Percentiles rank a stretch among this genome's conserved stretches.
phyloP scores from a whole-genome alignment of 2,888 invertebrate species.

The Cheilosia grossa region DNA sequence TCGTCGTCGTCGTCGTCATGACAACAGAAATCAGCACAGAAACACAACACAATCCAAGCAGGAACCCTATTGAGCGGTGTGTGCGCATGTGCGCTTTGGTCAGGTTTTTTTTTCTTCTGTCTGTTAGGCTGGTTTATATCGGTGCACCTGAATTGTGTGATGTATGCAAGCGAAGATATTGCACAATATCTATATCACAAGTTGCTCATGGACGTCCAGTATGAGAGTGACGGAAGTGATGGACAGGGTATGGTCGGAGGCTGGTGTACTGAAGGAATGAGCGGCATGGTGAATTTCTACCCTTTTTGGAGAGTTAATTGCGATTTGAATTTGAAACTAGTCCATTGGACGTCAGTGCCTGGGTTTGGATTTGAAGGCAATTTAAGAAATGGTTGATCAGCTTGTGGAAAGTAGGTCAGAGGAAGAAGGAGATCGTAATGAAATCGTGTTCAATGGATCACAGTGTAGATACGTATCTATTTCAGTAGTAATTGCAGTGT shows the following conservation, averaged over 20 bases:
- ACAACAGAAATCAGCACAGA: constrained; percentile 6
- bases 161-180: constrained; percentile 52
- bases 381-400: not conserved
- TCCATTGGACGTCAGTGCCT: not conserved
- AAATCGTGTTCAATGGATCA: not conserved
- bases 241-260: constrained; percentile 7
- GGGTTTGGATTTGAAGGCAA: not conserved
- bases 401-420: not conserved
- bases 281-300: not conserved
- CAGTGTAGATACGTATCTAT: too few species aligned
- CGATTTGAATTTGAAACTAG: constrained; percentile 8
- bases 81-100: constrained; percentile 9
- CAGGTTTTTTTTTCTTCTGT: constrained; percentile 10
- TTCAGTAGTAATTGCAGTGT: too few species aligned
- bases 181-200: constrained; percentile 52
- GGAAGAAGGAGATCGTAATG: not conserved
- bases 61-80: constrained; percentile 48
- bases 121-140: constrained; percentile 30
- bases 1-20: constrained; percentile 18
- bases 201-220: constrained; percentile 48
- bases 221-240: constrained; percentile 30
- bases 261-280: not conserved
- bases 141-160: constrained; percentile 62
- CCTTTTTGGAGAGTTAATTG: constrained; percentile 14
- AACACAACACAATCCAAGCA: constrained; percentile 9